A percentile compares a stretch with the other conserved stretches of the same genome.
phyloP scores from a whole-genome alignment of 2,113 vertebrate genomes.

The Phaetusa simplex region DNA sequence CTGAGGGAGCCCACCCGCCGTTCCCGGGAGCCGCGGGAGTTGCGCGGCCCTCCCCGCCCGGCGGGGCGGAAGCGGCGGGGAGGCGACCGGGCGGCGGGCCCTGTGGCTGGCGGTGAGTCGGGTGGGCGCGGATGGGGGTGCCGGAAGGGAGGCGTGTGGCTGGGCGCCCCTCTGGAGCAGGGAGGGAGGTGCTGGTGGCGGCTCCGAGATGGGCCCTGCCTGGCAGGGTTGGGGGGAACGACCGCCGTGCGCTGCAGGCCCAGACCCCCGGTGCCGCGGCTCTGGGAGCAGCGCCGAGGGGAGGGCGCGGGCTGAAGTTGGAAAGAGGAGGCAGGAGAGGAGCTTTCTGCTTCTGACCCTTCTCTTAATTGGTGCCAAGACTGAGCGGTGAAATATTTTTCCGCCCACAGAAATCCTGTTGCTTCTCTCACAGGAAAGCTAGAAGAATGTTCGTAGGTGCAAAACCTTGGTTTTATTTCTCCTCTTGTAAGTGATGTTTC shows the following conservation, averaged over 20 bases:
- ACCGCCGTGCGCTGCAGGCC: background rate
- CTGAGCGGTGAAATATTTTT: background rate
- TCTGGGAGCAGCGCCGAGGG: accelerated
- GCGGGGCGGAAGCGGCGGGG: background rate
- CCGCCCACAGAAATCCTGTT: background rate
- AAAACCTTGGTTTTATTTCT: background rate
- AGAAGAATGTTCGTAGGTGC: background rate
- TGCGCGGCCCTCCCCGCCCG: background rate
- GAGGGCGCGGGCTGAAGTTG: background rate
- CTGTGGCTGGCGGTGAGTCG: background rate
- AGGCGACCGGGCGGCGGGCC: background rate
- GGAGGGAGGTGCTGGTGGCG: background rate
- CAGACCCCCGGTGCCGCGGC: accelerated
- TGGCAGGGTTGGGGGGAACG: background rate
- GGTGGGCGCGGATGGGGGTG: background rate
- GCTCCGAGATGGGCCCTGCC: background rate
- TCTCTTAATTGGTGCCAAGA: background rate
- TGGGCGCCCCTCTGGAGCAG: too few relatives aligned
- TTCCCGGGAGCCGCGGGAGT: too few relatives aligned
- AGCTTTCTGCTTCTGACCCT: background rate
- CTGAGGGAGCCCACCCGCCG: background rate
- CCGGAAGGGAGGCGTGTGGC: background rate
- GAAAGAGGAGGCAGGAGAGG: background rate
- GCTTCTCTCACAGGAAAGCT: background rate
- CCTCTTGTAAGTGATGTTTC: background rate